A percentile compares a stretch with the other conserved stretches of the same genome.
phyloP scores from a whole-genome alignment of 2,888 invertebrate genomes.

The Eristalis intricaria region DNA sequence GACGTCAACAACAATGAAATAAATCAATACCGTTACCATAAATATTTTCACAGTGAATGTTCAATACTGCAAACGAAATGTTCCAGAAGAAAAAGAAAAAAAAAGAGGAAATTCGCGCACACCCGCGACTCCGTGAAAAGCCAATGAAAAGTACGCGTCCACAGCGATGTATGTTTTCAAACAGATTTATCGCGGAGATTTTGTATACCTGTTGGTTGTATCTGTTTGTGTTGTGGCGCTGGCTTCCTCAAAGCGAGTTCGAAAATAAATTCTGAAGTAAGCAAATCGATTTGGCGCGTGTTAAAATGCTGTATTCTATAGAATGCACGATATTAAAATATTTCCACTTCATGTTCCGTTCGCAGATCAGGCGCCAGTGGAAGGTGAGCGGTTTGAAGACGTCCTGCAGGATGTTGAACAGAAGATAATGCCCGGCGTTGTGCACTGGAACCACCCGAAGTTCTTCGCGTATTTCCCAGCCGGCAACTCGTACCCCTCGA shows the following conservation, averaged over 20 bases:
- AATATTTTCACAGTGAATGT: not conserved
- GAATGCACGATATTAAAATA: not conserved
- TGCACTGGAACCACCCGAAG: slow-evolving; percentile 96
- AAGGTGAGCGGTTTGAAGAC: slow-evolving; percentile 88
- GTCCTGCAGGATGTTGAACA: slow-evolving; percentile 90
- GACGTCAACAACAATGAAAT: not conserved
- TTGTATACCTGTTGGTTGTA: slow-evolving; percentile 12
- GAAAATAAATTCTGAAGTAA: slow-evolving; percentile 23
- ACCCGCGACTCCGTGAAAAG: not conserved
- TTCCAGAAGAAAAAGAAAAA: not conserved
- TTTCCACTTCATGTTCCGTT: not conserved
- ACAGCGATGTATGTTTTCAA: not conserved
- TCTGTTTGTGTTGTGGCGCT: not conserved
- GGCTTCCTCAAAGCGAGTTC: slow-evolving; percentile 6
- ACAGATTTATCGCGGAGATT: not conserved
- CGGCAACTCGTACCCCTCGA: slow-evolving; percentile 94
- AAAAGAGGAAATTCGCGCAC: not conserved
- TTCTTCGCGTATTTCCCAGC: slow-evolving; percentile 97
- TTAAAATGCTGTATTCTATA: slow-evolving; percentile 4
- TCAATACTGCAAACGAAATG: not conserved
- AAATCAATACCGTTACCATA: not conserved
- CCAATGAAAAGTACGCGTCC: not conserved
- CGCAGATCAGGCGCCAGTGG: slow-evolving; percentile 85
- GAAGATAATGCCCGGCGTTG: slow-evolving; percentile 91
- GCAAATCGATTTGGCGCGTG: slow-evolving; percentile 33